Evolutionary conservation across 2,888 invertebrate species (phyloP), one percentile per base, ranked within the genome.

Genomic region (Spodoptera exigua): DNA sequence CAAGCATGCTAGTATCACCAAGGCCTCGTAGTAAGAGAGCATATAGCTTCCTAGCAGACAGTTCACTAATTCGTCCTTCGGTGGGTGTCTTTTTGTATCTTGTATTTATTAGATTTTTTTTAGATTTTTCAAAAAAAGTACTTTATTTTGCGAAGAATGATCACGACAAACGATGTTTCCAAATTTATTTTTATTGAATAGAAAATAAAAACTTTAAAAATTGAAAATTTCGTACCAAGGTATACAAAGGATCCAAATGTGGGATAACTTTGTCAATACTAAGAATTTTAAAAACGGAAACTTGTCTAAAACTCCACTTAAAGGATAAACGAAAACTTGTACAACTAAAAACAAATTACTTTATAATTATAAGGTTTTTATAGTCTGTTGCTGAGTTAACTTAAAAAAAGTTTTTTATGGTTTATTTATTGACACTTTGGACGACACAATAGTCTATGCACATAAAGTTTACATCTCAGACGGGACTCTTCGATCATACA

Each of bases 1-100:
- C 78, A 91, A 84, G 76, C 93, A 93, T 91, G 88, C 88, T 83
- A 92, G 71, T 57, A 91, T 80, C 68, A 91, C 83, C 64, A 90
- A 75, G 60, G 86, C 86, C 67, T 89, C 84, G 83, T 85, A 81
- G 74, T 88, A 90, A 44, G 85, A 81, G 36, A 93, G 80, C 87
- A 93, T 89, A 77, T 71, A 85, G 82, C 61, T 52, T 55, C 54
- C 68, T 69, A 39, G 57, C 49, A 34, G 46, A 37, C 17, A 27
- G 13, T 41, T 41, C 36, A 37, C 12, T 47, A 59, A 27, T 5
- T 27, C 1, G 46, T 45, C 44, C 43, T 69, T 53, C 35, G 17
- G 14, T n/a, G 41, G 3, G 4, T n/a, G 4, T 7, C 9, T 27
- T 9, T 40, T 36, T 2, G 3, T 9, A 1, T 3, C 27, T 0